phyloP scores from a whole-genome alignment of 92 coral and sea anemone genomes.

The Phenganax stokvisi region DNA sequence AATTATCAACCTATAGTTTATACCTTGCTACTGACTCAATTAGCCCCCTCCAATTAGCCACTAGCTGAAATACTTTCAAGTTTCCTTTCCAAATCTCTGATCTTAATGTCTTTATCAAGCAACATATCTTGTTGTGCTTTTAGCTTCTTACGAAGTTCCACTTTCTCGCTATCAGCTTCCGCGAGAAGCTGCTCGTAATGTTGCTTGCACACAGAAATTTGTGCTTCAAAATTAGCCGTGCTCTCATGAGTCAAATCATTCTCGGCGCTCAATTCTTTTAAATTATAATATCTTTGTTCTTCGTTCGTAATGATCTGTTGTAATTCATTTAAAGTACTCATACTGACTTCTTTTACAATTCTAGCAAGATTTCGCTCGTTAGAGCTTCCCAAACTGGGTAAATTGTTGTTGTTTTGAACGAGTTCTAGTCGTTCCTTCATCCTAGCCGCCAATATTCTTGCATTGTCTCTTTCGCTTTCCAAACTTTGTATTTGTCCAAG shows the following conservation, averaged over 20 bases:
- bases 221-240: background rate
- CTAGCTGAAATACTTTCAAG: background rate
- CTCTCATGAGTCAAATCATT: background rate
- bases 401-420: background rate
- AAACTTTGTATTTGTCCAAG: slow-evolving; percentile 23
- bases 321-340: slow-evolving; percentile 3
- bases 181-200: slow-evolving; percentile 31
- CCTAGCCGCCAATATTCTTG: slow-evolving; percentile 27
- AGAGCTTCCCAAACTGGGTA: background rate
- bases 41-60: background rate
- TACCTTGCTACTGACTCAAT: background rate
- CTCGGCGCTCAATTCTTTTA: background rate
- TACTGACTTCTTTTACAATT: slow-evolving; percentile 11
- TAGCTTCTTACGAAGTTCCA: slow-evolving; percentile 24
- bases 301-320: slow-evolving; percentile 25
- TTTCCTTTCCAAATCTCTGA: slow-evolving; percentile 23
- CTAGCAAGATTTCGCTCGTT: background rate
- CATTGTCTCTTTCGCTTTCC: slow-evolving; percentile 33
- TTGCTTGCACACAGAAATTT: slow-evolving; percentile 13
- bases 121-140: slow-evolving; percentile 27
- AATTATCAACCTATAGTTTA: no score
- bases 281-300: slow-evolving; percentile 27
- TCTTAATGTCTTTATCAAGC: slow-evolving; percentile 30
- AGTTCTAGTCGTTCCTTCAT: slow-evolving; percentile 31
- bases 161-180: slow-evolving; percentile 32